phyloP scores from a whole-genome alignment of 2,113 vertebrate genomes.

The Neomonachus schauinslandi region DNA sequence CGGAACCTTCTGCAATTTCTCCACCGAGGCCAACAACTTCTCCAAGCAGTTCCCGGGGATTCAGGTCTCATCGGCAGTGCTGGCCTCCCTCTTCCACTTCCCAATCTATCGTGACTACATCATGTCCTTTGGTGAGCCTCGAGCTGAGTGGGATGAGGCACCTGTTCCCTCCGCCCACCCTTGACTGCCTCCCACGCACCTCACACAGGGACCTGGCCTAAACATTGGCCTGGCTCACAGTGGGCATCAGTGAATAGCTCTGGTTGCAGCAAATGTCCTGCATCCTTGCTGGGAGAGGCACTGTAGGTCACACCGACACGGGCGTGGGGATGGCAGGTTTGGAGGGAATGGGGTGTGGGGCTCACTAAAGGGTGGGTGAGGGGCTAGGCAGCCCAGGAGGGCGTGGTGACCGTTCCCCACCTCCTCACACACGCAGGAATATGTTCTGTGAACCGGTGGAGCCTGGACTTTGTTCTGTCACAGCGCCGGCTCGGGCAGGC shows the following conservation, averaged over 20 bases:
- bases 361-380: not conserved
- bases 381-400: fast-evolving
- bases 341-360: not conserved
- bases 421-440: constrained; percentile 68
- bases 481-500: constrained; percentile 83
- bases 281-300: not conserved
- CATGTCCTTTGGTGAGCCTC: constrained; percentile 83
- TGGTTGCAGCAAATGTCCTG: not conserved
- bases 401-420: not conserved
- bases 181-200: fast-evolving
- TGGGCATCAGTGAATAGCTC: not conserved
- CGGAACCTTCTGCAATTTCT: constrained; percentile 85
- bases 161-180: no score
- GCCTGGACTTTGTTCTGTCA: constrained; percentile 86
- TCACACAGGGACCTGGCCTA: not conserved
- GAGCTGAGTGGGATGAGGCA: not conserved
- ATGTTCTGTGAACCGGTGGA: constrained; percentile 84
- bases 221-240: not conserved
- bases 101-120: constrained; percentile 87
- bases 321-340: not conserved
- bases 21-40: constrained; percentile 83
- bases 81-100: constrained; percentile 85
- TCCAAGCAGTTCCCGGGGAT: constrained; percentile 85
- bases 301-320: not conserved
- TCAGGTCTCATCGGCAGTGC: not conserved